Evolutionary conservation across 2,113 vertebrate species (phyloP), one percentile per base, ranked within the genome.

Genomic region (Lophotis ruficrista): DNA sequence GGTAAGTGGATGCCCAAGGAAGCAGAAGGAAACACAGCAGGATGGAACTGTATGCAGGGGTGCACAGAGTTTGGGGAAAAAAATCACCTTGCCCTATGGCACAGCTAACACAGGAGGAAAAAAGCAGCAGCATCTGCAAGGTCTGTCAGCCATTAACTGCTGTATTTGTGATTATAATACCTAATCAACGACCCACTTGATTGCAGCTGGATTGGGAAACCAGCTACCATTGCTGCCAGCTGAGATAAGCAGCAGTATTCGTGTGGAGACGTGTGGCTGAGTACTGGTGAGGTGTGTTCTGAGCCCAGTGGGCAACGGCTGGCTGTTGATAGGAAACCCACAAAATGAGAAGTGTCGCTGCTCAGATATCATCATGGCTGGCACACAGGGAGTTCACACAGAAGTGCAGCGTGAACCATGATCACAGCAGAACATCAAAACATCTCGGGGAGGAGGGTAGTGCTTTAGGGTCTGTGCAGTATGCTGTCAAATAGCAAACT

Each of bases 201-300:
- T 86, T 89, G 79, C 79, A 95, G 83, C 66, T 94, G 93, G 45
- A 73, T 66, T 90, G 76, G 71, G 79, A 93, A 93, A 92, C 19
- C 85, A 93, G 62, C 41, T 89, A 68, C 58, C 6, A 4, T 65
- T 93, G 61, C 75, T 92, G 83, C 45, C 71, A 86, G 50, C 60
- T 57, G 71, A 92, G 94, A 94, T 95, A 97, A 93, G 23, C 72
- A 66, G 58, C 58, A 72, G 58, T 37, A 61, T 48, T 90, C 3
- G 0, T 5, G 2, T 50, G 62, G 70, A 79, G 35, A 83, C 54
- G 23, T 41, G 43, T 20, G 58, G 68, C 86, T 92, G 68, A 54
- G 28, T 50, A 65, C 53, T 75, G 47, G 62, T 1, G 37, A 92
- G 54, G 71, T 86, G 50, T 72, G 64, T 57, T 88, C 64, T 47